Percentiles rank a stretch among this genome's conserved stretches.
These are phyloP conservation scores for Drosophila kuntzei DNA, from an alignment of 2,888 invertebrate genomes.

Conservation along the genomic window DNA sequence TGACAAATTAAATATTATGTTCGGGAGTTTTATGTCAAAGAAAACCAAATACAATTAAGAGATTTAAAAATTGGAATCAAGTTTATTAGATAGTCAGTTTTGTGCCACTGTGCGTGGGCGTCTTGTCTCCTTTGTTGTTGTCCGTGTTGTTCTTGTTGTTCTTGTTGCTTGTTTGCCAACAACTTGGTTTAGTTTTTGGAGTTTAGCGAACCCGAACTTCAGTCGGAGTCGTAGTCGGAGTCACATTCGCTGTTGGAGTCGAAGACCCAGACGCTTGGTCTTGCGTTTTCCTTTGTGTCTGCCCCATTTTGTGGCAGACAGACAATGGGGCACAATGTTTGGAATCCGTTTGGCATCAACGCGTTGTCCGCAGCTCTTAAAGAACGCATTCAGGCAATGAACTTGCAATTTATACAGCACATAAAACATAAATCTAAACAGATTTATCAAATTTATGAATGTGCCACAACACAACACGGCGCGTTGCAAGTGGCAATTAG, in stretches of 20 bases:
- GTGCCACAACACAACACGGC: slow-evolving; percentile 15
- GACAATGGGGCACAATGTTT: slow-evolving; percentile 21
- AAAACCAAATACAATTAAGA: too few relatives aligned
- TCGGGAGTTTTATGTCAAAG: too few relatives aligned
- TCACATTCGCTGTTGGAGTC: slow-evolving; percentile 28
- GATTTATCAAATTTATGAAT: slow-evolving; percentile 30
- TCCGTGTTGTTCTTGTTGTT: slow-evolving; percentile 16
- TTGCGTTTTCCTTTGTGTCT: slow-evolving; percentile 55
- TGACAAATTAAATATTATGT: too few relatives aligned
- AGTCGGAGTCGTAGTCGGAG: slow-evolving; percentile 9
- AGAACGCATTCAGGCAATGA: slow-evolving; percentile 22
- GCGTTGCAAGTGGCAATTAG: slow-evolving; percentile 46
- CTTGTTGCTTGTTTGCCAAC: slow-evolving; percentile 23
- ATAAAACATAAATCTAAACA: slow-evolving; percentile 45
- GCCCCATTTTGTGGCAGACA: slow-evolving; percentile 30
- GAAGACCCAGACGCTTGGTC: slow-evolving; percentile 37
- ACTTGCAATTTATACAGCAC: slow-evolving; percentile 46
- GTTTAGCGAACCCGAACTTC: slow-evolving; percentile 68
- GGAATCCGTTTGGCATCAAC: slow-evolving; percentile 4
- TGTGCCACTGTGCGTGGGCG: slow-evolving; percentile 2
- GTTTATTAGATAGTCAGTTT: too few relatives aligned
- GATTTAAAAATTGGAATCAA: neutral
- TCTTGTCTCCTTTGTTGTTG: neutral
- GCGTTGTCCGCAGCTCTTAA: slow-evolving; percentile 12
- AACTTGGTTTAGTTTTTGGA: slow-evolving; percentile 54